These are phyloP conservation scores for Bombus superbus DNA, from an alignment of 1,140 invertebrate genomes.

Conservation along the genomic window DNA sequence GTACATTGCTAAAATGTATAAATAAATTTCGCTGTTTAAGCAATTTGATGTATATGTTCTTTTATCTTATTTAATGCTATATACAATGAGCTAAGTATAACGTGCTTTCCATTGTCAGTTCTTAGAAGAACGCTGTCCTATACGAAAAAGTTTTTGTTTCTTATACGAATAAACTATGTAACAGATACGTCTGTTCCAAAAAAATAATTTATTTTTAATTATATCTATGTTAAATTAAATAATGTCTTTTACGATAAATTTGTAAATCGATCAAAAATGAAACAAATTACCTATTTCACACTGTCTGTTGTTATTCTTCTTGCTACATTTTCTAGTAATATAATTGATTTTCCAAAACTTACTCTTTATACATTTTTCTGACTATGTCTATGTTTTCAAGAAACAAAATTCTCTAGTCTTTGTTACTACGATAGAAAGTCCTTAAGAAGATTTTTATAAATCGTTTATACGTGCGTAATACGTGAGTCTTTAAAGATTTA, in stretches of 20 bases:
- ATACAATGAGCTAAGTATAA: conserved; percentile 45
- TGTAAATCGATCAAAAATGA: conserved; percentile 1
- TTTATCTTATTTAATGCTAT: conserved; percentile 51
- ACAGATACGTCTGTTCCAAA: conserved; percentile 41
- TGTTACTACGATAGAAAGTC: background rate
- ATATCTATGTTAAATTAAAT: conserved; percentile 43
- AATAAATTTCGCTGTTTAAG: conserved; percentile 40
- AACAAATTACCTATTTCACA: conserved; percentile 28
- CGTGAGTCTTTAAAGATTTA: conserved; percentile 9
- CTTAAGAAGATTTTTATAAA: background rate
- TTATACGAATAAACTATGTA: conserved; percentile 29
- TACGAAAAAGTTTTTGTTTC: conserved; percentile 36
- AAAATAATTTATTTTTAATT: conserved; percentile 27
- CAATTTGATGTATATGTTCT: conserved; percentile 29
- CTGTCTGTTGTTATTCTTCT: conserved; percentile 53
- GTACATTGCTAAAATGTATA: conserved; percentile 56
- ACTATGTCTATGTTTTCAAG: conserved; percentile 27
- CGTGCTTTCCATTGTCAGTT: conserved; percentile 16
- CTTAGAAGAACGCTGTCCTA: conserved; percentile 47
- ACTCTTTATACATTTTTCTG: conserved; percentile 37
- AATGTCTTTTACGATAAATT: conserved; percentile 28
- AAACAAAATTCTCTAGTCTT: conserved; percentile 9
- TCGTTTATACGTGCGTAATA: conserved; percentile 26
- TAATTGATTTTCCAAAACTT: conserved; percentile 13
- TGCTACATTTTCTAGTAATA: conserved; percentile 59